Evolutionary conservation across 2,113 vertebrate genomes (phyloP).

Genomic region (Toxotes jaculatrix): DNA sequence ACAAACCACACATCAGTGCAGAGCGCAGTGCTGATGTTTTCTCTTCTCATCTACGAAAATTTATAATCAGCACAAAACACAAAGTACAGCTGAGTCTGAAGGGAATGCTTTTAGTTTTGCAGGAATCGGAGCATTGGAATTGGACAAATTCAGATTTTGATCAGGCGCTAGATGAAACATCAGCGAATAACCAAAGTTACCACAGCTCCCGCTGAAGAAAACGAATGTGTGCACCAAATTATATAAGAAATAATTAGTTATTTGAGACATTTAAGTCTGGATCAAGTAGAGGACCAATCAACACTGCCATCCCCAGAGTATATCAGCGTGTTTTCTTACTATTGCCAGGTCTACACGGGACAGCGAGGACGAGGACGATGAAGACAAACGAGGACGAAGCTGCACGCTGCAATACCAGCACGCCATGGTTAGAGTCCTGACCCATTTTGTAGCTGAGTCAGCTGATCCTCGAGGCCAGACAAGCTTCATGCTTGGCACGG

Average conservation of each 20-base stretch:
- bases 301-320: neutral
- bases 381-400: slow-evolving; percentile 89
- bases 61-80: neutral
- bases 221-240: too few species aligned
- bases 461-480: slow-evolving; percentile 86
- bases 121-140: neutral
- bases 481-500: slow-evolving; percentile 88
- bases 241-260: neutral
- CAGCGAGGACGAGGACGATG: slow-evolving; percentile 96
- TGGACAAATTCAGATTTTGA: neutral
- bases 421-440: slow-evolving; percentile 92
- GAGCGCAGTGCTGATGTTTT: neutral
- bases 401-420: slow-evolving; percentile 95
- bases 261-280: neutral
- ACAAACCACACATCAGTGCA: slow-evolving; percentile 20
- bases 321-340: neutral
- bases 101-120: neutral
- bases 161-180: neutral
- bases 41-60: neutral
- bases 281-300: neutral
- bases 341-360: slow-evolving; percentile 87
- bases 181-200: neutral
- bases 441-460: slow-evolving; percentile 93
- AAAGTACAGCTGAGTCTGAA: neutral
- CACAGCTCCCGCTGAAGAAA: neutral